These are phyloP conservation scores for Odocoileus virginianus DNA, from an alignment of 2,113 vertebrate species.

Conservation along the genomic window DNA sequence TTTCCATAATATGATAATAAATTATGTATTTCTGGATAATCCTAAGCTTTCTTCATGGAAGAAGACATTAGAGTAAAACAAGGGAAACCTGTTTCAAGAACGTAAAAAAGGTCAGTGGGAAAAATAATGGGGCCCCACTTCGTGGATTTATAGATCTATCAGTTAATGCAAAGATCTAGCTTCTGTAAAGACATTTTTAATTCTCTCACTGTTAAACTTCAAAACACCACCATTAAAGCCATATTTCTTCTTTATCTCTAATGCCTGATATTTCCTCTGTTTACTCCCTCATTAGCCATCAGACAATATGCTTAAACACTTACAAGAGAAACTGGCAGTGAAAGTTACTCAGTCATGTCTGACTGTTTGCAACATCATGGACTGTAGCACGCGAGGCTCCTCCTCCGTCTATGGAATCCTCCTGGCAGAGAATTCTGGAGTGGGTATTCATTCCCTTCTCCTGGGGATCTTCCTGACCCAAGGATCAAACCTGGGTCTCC, in stretches of 20 bases:
- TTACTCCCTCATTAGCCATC: not conserved
- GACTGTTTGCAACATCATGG: not conserved
- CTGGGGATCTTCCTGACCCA: not conserved
- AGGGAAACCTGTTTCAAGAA: not conserved
- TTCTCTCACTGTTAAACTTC: not conserved
- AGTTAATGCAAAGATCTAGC: not conserved
- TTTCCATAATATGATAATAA: not conserved
- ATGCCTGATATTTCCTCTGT: not conserved
- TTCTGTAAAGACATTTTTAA: not conserved
- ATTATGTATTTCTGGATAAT: constrained; percentile 1
- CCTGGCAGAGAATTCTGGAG: not conserved
- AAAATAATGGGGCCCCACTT: not conserved
- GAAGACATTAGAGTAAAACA: not conserved
- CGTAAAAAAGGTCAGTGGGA: not conserved
- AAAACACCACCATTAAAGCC: not conserved
- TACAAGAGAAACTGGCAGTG: not conserved
- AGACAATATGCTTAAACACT: not conserved
- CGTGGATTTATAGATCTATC: not conserved
- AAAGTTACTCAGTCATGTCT: not conserved
- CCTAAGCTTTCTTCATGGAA: not conserved
- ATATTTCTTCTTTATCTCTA: not conserved
- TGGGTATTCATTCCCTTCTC: not conserved
- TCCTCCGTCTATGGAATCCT: not conserved
- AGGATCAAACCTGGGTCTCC: not conserved
- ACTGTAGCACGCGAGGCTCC: not conserved